phyloP scores from a whole-genome alignment of 2,797 vertebrate genomes.

The Micropoecilia bifurca region DNA sequence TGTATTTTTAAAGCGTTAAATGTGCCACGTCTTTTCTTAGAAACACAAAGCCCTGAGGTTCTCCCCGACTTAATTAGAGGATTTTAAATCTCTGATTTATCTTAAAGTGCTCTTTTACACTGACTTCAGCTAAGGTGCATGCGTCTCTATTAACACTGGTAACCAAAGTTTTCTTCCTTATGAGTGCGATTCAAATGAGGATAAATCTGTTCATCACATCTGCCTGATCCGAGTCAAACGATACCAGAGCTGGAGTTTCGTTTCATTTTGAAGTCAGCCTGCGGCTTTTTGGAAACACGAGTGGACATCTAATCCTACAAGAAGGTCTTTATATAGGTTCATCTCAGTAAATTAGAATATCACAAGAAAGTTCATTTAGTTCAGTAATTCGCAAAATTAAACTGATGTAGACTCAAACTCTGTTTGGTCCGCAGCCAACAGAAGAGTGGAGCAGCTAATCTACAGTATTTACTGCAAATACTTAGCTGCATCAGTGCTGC shows the following conservation, averaged over 20 bases:
- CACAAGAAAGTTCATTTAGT: not conserved
- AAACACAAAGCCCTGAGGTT: conserved; percentile 31
- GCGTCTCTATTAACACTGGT: conserved; percentile 47
- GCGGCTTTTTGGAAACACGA: not conserved
- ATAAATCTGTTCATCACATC: conserved; percentile 13
- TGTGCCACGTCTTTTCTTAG: conserved; percentile 63
- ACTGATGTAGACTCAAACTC: not conserved
- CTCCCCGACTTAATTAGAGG: conserved; percentile 28
- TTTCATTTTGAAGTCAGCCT: not conserved
- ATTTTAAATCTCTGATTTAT: conserved; percentile 27
- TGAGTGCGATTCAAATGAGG: conserved; percentile 52
- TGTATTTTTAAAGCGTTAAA: conserved; percentile 70
- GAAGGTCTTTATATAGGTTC: not conserved
- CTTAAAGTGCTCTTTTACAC: conserved; percentile 45
- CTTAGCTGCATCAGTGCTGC: not conserved
- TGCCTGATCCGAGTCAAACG: conserved; percentile 3
- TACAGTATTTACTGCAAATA: not conserved
- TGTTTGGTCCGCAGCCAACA: not conserved
- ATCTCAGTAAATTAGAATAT: not conserved
- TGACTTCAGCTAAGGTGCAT: conserved; percentile 25
- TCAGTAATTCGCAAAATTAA: not conserved
- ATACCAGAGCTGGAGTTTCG: not conserved
- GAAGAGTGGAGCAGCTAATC: not conserved
- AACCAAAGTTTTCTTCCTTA: conserved; percentile 59
- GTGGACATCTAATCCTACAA: not conserved